Conservation (phyloP, 2,113 vertebrate genomes). For the Fulica atra region DNA sequence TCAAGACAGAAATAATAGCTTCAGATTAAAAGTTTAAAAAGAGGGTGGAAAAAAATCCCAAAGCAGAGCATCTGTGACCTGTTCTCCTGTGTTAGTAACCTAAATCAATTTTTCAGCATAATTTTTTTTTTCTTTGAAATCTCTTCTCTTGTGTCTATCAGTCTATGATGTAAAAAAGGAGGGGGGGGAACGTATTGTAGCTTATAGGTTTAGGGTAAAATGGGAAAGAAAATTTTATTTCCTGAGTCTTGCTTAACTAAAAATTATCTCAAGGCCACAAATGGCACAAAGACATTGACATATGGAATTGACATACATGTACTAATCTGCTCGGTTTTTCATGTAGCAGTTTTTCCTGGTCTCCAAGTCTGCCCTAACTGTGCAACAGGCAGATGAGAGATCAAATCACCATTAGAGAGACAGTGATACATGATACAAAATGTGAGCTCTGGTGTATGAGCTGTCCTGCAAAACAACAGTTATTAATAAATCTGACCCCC, state of each 20-base stretch:
- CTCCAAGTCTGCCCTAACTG: not conserved
- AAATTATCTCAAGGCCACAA: not conserved
- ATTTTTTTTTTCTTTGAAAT: not conserved
- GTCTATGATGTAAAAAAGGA: not conserved
- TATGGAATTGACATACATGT: not conserved
- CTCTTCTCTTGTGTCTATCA: not conserved
- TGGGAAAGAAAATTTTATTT: not conserved
- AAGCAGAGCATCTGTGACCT: not conserved
- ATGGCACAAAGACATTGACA: not conserved
- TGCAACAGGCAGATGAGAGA: not conserved
- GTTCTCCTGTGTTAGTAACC: not conserved
- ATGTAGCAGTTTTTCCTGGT: not conserved
- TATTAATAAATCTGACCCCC: not conserved
- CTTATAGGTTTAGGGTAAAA: not conserved
- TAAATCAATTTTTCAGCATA: not conserved
- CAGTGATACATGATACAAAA: not conserved
- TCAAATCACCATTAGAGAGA: not conserved
- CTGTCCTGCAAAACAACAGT: not conserved
- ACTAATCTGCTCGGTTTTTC: not conserved
- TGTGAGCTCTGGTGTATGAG: not conserved
- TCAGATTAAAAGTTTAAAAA: not conserved
- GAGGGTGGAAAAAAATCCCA: too few species aligned
- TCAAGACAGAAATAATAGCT: not conserved
- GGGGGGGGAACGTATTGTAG: fast-evolving
- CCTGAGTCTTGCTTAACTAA: fast-evolving